These are phyloP conservation scores for Aphrocallistes beatrix DNA, from an alignment of 37 sponge, comb jelly and placozoan species.

Conservation along the genomic window DNA sequence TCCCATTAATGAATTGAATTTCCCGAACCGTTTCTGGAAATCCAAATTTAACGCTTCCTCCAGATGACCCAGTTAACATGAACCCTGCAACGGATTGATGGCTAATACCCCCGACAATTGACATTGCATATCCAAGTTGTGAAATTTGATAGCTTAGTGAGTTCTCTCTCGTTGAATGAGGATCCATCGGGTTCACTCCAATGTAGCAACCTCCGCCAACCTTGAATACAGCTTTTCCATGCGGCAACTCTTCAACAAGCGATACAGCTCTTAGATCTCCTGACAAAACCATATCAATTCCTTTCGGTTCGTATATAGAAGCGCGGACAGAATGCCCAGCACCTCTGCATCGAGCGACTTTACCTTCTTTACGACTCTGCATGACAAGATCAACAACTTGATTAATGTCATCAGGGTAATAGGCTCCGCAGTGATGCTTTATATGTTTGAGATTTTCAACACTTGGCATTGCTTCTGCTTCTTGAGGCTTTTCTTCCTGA, in stretches of 20 bases:
- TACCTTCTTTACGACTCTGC: neutral
- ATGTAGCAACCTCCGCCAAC: conserved; percentile 22
- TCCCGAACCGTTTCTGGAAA: conserved; percentile 5
- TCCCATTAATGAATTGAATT: conserved; percentile 20
- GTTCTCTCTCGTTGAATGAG: conserved; percentile 18
- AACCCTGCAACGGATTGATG: conserved; percentile 20
- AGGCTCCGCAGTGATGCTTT: neutral
- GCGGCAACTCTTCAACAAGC: neutral
- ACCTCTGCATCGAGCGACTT: conserved; percentile 22
- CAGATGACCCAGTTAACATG: conserved; percentile 20
- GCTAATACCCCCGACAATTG: conserved; percentile 16
- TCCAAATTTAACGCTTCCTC: conserved; percentile 21
- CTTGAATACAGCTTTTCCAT: conserved; percentile 8
- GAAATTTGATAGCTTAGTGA: conserved; percentile 11
- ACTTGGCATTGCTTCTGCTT: neutral
- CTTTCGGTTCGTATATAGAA: conserved; percentile 4
- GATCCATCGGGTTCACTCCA: conserved; percentile 23
- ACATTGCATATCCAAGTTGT: neutral
- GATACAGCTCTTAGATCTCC: neutral
- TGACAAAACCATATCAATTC: neutral
- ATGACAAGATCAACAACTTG: conserved; percentile 26
- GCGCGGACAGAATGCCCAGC: conserved; percentile 18
- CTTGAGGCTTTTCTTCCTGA: neutral
- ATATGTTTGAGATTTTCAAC: neutral
- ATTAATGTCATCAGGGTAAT: neutral